Conservation (phyloP, 2,113 vertebrate species). For the Morone chrysops region DNA sequence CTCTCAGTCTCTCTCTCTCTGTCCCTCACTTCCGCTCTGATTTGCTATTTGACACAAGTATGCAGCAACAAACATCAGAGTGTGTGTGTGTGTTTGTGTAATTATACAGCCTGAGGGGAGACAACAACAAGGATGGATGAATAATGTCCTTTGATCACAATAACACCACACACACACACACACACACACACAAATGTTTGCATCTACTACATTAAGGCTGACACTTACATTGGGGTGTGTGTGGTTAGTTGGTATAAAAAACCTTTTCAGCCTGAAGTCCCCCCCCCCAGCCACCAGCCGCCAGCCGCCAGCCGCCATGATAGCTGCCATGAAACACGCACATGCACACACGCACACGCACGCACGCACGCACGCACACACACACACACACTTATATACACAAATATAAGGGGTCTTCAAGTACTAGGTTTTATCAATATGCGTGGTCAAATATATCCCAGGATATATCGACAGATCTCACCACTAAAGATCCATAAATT, state of each 20-base stretch:
- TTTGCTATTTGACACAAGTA: constrained; percentile 69
- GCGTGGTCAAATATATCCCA: constrained; percentile 22
- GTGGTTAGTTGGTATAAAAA: constrained; percentile 33
- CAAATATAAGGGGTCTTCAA: not conserved
- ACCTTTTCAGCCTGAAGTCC: constrained; percentile 11
- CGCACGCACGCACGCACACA: too few species aligned
- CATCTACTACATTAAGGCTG: constrained; percentile 49
- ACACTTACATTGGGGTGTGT: constrained; percentile 44
- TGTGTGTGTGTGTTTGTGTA: constrained; percentile 25
- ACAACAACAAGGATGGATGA: constrained; percentile 73
- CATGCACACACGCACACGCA: too few species aligned
- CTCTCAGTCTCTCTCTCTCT: not conserved
- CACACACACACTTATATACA: not conserved
- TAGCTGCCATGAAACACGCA: constrained; percentile 3
- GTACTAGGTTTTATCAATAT: not conserved
- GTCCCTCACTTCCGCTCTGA: constrained; percentile 20
- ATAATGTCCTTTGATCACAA: constrained; percentile 80
- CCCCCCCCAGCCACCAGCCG: not conserved
- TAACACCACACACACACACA: constrained; percentile 40
- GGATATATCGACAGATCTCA: constrained; percentile 15
- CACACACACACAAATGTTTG: constrained; percentile 26
- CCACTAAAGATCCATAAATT: constrained; percentile 47
- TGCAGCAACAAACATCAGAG: constrained; percentile 56
- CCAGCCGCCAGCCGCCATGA: too few species aligned
- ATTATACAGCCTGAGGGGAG: constrained; percentile 67